These are phyloP conservation scores for Solea solea DNA, from an alignment of 2,113 vertebrate genomes.

Conservation along the genomic window DNA sequence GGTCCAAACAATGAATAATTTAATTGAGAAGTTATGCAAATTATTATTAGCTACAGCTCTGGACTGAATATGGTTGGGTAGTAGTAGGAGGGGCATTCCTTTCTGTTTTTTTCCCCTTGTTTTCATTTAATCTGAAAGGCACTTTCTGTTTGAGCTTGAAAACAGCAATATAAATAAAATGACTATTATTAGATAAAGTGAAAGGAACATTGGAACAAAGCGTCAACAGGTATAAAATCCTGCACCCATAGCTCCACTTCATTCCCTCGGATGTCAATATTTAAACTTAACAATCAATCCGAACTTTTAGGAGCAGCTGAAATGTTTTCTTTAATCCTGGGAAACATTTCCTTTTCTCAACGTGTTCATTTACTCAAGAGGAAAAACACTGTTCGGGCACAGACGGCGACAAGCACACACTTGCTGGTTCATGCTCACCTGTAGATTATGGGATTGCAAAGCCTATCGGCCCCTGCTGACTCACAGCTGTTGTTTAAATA, in stretches of 20 bases:
- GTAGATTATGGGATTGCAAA: constrained; percentile 33
- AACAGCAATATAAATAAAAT: no score
- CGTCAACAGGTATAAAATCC: background rate
- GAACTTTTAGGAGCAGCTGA: background rate
- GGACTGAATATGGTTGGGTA: no score
- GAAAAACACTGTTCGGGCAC: background rate
- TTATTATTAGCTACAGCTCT: no score
- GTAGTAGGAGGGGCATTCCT: no score
- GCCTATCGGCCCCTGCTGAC: constrained; percentile 20
- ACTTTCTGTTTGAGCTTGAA: no score
- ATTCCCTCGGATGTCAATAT: constrained; percentile 1
- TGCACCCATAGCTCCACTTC: background rate
- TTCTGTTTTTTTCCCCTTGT: no score
- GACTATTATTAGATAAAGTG: background rate
- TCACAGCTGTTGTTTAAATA: constrained; percentile 56
- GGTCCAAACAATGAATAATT: no score
- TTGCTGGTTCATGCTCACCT: constrained; percentile 45
- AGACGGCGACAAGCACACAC: constrained; percentile 14
- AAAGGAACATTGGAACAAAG: background rate
- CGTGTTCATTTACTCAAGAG: background rate
- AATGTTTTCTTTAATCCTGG: constrained; percentile 10
- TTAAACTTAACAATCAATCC: background rate
- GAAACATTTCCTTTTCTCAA: constrained; percentile 1
- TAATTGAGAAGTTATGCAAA: no score
- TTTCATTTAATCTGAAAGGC: no score